phyloP scores from a whole-genome alignment of 92 coral and sea anemone species.

The Virgularia gustaviana region DNA sequence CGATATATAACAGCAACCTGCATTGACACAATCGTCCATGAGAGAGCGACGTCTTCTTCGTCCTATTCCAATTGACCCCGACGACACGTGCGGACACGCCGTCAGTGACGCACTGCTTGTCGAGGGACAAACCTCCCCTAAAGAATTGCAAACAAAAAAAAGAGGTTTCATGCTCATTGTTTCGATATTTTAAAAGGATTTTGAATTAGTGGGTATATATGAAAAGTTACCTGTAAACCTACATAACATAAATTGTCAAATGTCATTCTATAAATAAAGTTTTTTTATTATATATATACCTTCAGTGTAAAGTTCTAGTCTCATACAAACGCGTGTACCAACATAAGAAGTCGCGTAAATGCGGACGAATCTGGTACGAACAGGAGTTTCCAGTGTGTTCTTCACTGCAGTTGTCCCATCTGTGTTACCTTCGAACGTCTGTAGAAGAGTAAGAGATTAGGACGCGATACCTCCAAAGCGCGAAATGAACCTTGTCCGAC shows the following conservation, averaged over 20 bases:
- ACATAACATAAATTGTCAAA: neutral
- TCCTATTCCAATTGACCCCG: too few species aligned
- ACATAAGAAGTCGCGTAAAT: neutral
- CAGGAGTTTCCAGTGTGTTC: neutral
- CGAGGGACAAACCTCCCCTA: neutral
- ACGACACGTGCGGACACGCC: too few species aligned
- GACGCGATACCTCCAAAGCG: too few species aligned
- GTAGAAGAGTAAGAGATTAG: neutral
- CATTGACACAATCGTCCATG: slow-evolving; percentile 11
- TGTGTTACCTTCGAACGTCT: neutral
- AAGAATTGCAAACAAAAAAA: too few species aligned
- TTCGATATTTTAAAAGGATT: too few species aligned
- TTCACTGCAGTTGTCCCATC: neutral
- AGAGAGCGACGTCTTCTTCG: too few species aligned
- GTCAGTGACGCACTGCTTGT: neutral
- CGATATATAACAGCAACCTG: slow-evolving; percentile 11
- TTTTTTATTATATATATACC: neutral
- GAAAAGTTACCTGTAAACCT: neutral
- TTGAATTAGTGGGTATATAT: too few species aligned
- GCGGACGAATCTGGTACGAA: slow-evolving; percentile 11
- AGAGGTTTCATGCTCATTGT: too few species aligned
- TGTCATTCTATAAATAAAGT: neutral
- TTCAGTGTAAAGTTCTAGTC: slow-evolving; percentile 6
- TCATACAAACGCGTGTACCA: neutral
- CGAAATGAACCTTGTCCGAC: too few species aligned